phyloP scores from a whole-genome alignment of 2,888 invertebrate species.

The Myathropa florea region DNA sequence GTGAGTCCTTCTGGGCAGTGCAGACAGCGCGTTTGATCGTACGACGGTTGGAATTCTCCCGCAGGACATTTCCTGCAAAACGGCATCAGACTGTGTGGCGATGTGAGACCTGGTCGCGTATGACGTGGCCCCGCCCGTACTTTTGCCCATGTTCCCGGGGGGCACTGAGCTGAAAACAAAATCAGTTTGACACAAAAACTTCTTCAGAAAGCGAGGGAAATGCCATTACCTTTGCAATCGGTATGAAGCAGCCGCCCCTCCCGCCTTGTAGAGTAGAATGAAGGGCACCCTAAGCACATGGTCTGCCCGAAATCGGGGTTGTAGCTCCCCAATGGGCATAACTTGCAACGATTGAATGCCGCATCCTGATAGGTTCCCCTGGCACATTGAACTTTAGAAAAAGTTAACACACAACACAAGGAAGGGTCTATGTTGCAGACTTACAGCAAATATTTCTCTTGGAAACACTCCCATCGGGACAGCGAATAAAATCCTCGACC shows the following conservation, averaged over 20 bases:
- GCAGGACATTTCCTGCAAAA: constrained; percentile 83
- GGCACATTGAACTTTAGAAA: constrained; percentile 83
- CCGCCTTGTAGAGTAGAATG: constrained; percentile 82
- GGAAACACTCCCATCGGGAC: constrained; percentile 82
- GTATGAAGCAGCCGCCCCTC: constrained; percentile 80
- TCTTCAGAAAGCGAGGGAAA: too few species aligned
- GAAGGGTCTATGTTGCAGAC: constrained; percentile 50
- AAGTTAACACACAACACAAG: background rate
- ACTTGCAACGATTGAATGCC: constrained; percentile 82
- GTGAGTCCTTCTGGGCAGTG: constrained; percentile 82
- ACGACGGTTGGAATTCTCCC: constrained; percentile 84
- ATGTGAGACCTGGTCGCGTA: constrained; percentile 38
- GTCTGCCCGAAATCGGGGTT: constrained; percentile 82
- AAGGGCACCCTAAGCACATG: constrained; percentile 83
- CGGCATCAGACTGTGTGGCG: constrained; percentile 81
- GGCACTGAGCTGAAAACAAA: constrained; percentile 81
- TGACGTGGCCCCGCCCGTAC: constrained; percentile 75
- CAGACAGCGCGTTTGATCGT: constrained; percentile 83
- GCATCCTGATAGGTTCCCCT: constrained; percentile 84
- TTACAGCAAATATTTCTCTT: constrained; percentile 83
- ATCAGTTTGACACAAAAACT: background rate
- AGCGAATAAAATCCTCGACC: constrained; percentile 76
- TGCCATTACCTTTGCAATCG: constrained; percentile 83
- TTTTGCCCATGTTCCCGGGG: constrained; percentile 82
- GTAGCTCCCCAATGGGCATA: constrained; percentile 84